Conservation (phyloP, 2,888 invertebrate species). For the Macrostomum cliftonense region DNA sequence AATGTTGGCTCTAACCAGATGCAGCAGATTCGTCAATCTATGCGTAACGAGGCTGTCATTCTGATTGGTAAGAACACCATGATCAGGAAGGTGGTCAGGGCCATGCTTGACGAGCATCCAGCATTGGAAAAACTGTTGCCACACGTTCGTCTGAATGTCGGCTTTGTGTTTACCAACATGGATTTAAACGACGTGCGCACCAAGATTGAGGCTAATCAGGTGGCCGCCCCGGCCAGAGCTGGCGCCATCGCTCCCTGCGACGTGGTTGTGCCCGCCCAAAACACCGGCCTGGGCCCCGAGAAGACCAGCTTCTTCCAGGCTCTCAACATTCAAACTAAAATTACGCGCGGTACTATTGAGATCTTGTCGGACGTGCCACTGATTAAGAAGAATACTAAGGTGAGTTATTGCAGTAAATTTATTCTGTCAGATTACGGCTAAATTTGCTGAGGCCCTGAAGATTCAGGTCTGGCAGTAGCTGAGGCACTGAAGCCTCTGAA, state of each 20-base stretch:
- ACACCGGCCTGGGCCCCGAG: constrained; percentile 93
- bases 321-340: constrained; percentile 93
- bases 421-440: too few relatives aligned
- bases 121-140: constrained; percentile 50
- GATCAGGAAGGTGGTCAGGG: constrained; percentile 98
- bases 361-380: constrained; percentile 57
- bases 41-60: constrained; percentile 57
- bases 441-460: too few relatives aligned
- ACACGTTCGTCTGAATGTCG: constrained; percentile 88
- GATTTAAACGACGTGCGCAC: constrained; percentile 80
- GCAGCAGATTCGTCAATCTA: constrained; percentile 91
- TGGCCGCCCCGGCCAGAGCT: constrained; percentile 84
- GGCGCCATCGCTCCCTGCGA: constrained; percentile 89
- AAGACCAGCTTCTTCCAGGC: constrained; percentile 99
- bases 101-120: constrained; percentile 39
- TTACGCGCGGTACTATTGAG: constrained; percentile 99
- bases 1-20: constrained; percentile 98
- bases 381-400: constrained; percentile 65
- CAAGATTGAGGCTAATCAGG: constrained; percentile 81
- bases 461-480: too few relatives aligned
- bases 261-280: constrained; percentile 92
- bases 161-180: constrained; percentile 89
- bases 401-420: too few relatives aligned
- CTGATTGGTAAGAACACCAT: constrained; percentile 99
- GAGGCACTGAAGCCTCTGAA: too few relatives aligned